Percentiles rank a stretch among this genome's conserved stretches.
Conservation (phyloP, 2,888 invertebrate genomes). For the Myopa testacea region DNA sequence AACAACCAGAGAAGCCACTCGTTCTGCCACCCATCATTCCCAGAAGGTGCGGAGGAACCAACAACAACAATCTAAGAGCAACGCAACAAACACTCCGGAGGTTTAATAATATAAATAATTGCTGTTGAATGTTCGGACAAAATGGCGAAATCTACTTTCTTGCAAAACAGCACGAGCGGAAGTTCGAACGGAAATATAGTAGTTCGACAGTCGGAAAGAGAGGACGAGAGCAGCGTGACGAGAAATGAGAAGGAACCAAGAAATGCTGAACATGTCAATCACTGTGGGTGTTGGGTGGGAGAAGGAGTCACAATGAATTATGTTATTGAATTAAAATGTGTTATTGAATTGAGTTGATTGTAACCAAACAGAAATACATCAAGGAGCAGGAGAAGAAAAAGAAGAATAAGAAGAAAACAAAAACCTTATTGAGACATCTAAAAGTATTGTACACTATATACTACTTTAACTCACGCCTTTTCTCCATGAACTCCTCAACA, state of each 20-base stretch:
- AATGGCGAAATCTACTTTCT: slow-evolving; percentile 51
- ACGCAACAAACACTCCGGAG: slow-evolving; percentile 36
- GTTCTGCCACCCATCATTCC: slow-evolving; percentile 19
- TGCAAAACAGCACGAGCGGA: slow-evolving; percentile 46
- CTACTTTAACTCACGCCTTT: neutral
- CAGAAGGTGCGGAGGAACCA: slow-evolving; percentile 28
- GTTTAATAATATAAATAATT: slow-evolving; percentile 64
- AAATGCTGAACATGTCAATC: neutral
- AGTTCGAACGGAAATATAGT: slow-evolving; percentile 18
- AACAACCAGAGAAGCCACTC: slow-evolving; percentile 17
- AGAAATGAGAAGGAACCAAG: neutral
- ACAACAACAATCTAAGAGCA: slow-evolving; percentile 23
- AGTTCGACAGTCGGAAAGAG: neutral
- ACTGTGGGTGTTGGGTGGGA: neutral
- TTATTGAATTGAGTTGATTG: slow-evolving; percentile 58
- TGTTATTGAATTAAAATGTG: slow-evolving; percentile 62
- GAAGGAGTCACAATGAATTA: slow-evolving; percentile 57
- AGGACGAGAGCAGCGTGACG: neutral
- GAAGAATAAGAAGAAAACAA: slow-evolving; percentile 12
- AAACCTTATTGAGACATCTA: neutral
- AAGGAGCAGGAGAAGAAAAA: slow-evolving; percentile 3
- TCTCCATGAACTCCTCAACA: too few relatives aligned
- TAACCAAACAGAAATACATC: slow-evolving; percentile 46
- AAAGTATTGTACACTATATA: neutral
- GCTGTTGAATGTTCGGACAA: slow-evolving; percentile 52